Base-by-base conservation (phyloP, 1,140 invertebrate species). In the Anoplolepis gracilipes region DNA sequence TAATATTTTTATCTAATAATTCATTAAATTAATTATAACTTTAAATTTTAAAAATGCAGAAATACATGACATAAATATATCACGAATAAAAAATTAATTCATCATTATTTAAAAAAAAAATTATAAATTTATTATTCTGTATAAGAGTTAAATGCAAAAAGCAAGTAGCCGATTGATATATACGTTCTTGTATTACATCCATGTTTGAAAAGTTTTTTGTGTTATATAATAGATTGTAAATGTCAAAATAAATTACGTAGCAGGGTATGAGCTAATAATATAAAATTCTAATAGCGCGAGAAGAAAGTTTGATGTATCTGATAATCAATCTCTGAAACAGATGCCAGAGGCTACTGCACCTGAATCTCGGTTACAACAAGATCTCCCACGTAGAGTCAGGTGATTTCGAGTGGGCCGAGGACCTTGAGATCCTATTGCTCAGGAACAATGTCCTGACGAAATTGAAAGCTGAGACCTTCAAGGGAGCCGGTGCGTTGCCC, bases 301-400 rank as follows among this genome's bases (percentile, higher is more conserved):
- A 42, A 59, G 57, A 49, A 77, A 76, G 59, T 57, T 77, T 53
- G 42, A 76, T 62, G 72, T 49, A 57, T 72, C 13, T 39, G 57
- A 33, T 42, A 10, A 67, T 73, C 19, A 59, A 39, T 85, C 67
- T 73, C 70, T 13, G 49, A 59, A 62, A 82, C 96, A 96, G 91
- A 94, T 97, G 97, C 89, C 96, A 96, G 6, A 96, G 96, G 84
- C 95, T 99, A 59, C 95, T 97, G 16, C 98, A 98, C 93, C 95
- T 99, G 64, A 98, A 98, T 94, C 96, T 98, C 78, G 98, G 97
- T 39, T 98, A 98, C 92, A 99, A 99, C 92, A 96, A 96, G 87
- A 98, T 99, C 89, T 95, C 96, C 36, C 96, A 97, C 88, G 96
- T 99, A 69, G 95, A 96, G 62, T 96, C 96, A 13, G 96, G 96